These are phyloP conservation scores for Blomia tropicalis DNA, from an alignment of 2,888 invertebrate species.

Conservation along the genomic window DNA sequence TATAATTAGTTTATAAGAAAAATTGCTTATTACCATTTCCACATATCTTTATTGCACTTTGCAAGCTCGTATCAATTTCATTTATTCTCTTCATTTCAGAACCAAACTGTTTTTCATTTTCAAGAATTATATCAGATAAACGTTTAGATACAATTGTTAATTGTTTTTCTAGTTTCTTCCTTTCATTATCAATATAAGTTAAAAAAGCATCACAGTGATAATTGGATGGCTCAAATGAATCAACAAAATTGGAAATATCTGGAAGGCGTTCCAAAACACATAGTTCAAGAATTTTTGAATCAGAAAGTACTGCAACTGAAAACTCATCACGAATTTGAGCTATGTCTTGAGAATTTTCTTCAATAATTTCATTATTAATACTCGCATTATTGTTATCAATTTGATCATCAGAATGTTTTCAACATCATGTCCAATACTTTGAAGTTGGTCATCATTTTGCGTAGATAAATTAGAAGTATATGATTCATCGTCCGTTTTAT, in stretches of 20 bases:
- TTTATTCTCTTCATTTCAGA: conserved; percentile 62
- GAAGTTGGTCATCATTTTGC: background rate
- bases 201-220: conserved; percentile 34
- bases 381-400: background rate
- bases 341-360: no score
- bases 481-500: background rate
- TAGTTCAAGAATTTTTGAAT: background rate
- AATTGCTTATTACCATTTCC: conserved; percentile 42
- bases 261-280: background rate
- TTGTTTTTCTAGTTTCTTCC: conserved; percentile 50
- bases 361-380: background rate
- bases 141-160: conserved; percentile 53
- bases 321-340: no score
- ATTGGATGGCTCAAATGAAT: background rate
- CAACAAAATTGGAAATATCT: background rate
- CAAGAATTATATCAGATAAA: conserved; percentile 75
- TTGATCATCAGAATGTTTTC: background rate
- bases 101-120: conserved; percentile 72
- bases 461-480: background rate
- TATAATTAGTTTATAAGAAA: background rate
- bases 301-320: background rate
- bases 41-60: conserved; percentile 53
- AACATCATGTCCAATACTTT: background rate
- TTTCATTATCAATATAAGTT: conserved; percentile 55
- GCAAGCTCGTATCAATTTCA: conserved; percentile 51